Percentiles rank a stretch among this genome's conserved stretches.
These are phyloP conservation scores for Sinelater perroti DNA, from an alignment of 2,888 invertebrate genomes.

Conservation along the genomic window DNA sequence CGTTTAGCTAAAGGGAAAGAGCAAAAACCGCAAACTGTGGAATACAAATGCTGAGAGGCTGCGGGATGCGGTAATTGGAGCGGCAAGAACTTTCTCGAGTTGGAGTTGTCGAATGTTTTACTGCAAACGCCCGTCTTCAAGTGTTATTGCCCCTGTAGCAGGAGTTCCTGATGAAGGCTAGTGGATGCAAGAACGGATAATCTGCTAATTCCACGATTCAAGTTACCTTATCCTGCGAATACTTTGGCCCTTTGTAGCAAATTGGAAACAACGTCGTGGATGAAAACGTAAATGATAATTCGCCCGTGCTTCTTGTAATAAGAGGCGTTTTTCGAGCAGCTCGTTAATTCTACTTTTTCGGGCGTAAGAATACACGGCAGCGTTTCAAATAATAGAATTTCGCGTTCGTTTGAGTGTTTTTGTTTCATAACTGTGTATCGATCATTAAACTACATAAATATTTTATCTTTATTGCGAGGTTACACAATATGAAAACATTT, in stretches of 20 bases:
- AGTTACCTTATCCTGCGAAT: too few relatives aligned
- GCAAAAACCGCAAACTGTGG: constrained; percentile 15
- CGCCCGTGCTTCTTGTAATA: constrained; percentile 4
- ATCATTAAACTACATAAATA: too few relatives aligned
- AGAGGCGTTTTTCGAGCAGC: background rate
- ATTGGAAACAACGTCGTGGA: constrained; percentile 5
- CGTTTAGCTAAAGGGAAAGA: constrained; percentile 13
- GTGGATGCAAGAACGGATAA: too few relatives aligned
- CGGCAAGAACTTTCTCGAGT: constrained; percentile 2
- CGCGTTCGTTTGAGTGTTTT: background rate
- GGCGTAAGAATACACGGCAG: background rate
- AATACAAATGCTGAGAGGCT: constrained; percentile 3
- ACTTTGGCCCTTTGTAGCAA: background rate
- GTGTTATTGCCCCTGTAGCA: background rate
- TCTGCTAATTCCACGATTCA: too few relatives aligned
- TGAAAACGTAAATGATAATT: constrained; percentile 6
- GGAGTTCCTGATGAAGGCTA: too few relatives aligned
- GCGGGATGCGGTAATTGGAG: constrained; percentile 1
- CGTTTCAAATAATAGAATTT: background rate
- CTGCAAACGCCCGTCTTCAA: background rate
- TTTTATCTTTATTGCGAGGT: too few relatives aligned
- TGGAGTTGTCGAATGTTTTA: constrained; percentile 4
- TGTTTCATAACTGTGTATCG: too few relatives aligned
- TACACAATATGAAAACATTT: too few relatives aligned
- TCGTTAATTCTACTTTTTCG: constrained; percentile 8